Evolutionary conservation across 2,888 invertebrate species (phyloP), one percentile per base, ranked within the genome.

Genomic region (Podotricha telesiphe): DNA sequence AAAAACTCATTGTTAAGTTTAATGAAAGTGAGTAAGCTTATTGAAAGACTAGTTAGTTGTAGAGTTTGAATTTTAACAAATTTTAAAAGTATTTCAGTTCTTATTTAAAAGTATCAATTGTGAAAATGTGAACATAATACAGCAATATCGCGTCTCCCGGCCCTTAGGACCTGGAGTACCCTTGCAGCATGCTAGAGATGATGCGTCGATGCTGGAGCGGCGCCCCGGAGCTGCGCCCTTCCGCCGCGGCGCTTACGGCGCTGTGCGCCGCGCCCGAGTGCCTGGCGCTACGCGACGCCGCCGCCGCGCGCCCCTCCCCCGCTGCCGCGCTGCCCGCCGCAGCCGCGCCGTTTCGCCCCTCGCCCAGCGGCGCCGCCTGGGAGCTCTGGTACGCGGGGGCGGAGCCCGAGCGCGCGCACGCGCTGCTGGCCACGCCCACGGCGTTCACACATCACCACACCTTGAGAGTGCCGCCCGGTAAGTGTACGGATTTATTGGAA

Each of bases 141-240:
- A n/a, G n/a, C n/a, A n/a, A n/a, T n/a, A n/a, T n/a, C n/a, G n/a
- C n/a, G n/a, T n/a, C n/a, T n/a, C n/a, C n/a, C n/a, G n/a, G n/a
- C n/a, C n/a, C n/a, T 5, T 81, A 95, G 95, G 96, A 97, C 84
- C 95, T 96, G 3, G 94, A 96, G 64, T 97, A 97, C 89, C 97
- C 98, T 0, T 96, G 96, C 80, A 97, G 97, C 84, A 95, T 98
- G 82, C 91, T 99, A 66, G 99, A 99, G 87, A 93, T 98, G 62
- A 99, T 99, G 98, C 97, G 98, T 0, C 94, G 98, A 10, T 99
- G 99, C 86, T 99, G 99, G 99, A 95, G 97, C 15, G 98, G 98
- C 66, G 94, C 96, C 74, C 96, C 96, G 0, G 95, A 88, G 80
- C 96, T 96, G 80, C 94, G 99, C 8, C 99, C 99, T 0, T 97